These are phyloP conservation scores for Toxostoma redivivum DNA, from an alignment of 2,113 vertebrate genomes.

Conservation along the genomic window DNA sequence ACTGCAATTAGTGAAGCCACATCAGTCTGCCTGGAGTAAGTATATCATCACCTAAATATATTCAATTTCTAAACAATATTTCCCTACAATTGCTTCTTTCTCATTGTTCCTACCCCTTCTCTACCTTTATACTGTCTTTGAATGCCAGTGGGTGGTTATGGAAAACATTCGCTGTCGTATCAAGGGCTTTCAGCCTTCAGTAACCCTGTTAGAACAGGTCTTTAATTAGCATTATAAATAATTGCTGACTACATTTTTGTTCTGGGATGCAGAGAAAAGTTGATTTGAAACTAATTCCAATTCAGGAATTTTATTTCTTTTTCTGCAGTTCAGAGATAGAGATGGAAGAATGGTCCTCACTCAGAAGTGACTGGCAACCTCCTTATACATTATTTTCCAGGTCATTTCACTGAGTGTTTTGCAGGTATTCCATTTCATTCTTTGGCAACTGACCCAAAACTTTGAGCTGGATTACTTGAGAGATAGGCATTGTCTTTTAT, in stretches of 20 bases:
- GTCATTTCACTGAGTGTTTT: constrained; percentile 33
- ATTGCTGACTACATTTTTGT: not conserved
- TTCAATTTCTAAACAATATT: not conserved
- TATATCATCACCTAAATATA: not conserved
- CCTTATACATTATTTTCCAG: constrained; percentile 20
- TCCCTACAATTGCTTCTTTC: not conserved
- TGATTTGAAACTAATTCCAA: not conserved
- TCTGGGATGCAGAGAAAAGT: not conserved
- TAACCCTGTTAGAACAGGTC: not conserved
- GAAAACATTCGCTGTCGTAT: not conserved
- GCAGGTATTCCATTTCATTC: constrained; percentile 26
- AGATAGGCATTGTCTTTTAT: not conserved
- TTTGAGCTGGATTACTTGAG: not conserved
- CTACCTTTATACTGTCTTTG: not conserved
- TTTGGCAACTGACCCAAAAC: constrained; percentile 29
- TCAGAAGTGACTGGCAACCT: not conserved
- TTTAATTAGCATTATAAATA: constrained; percentile 1
- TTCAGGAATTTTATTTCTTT: not conserved
- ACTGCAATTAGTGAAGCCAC: not conserved
- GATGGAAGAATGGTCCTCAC: not conserved
- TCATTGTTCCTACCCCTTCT: not conserved
- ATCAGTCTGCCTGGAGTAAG: not conserved
- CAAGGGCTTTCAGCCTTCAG: not conserved
- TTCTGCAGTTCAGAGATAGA: not conserved
- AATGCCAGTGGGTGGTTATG: not conserved